A percentile compares a stretch with the other conserved stretches of the same genome.
Evolutionary conservation across 37 sponge, comb jelly and placozoan genomes (phyloP).

Genomic region (Ephydatia muelleri): DNA sequence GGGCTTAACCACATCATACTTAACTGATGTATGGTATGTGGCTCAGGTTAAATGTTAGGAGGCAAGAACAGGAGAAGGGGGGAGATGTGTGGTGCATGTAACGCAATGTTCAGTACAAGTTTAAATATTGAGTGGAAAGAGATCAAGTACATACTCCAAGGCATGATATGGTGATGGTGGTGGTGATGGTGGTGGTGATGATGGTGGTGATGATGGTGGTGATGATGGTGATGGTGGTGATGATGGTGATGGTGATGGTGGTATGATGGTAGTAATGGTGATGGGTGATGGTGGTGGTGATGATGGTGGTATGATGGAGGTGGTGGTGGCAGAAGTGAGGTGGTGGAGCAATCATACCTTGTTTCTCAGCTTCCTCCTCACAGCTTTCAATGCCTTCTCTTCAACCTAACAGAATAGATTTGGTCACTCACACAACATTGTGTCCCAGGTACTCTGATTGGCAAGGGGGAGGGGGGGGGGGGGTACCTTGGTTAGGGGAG

Average conservation of each 20-base stretch:
- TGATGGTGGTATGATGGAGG: not conserved
- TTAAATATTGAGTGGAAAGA: no score
- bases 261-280: not conserved
- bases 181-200: not conserved
- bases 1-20: no score
- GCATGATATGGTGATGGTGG: no score
- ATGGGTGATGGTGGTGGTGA: not conserved
- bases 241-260: no score
- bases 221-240: not conserved
- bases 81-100: no score
- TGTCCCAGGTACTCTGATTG: not conserved
- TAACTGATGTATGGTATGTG: no score
- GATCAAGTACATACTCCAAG: no score
- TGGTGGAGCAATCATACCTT: constrained; percentile 26
- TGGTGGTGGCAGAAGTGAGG: not conserved
- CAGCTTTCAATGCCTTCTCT: constrained; percentile 72
- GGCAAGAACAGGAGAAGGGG: no score
- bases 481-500: constrained; percentile 56
- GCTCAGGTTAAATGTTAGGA: no score
- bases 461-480: no score
- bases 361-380: constrained; percentile 76
- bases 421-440: not conserved
- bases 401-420: constrained; percentile 25
- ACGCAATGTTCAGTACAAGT: no score
- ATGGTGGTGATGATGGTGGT: not conserved